A percentile compares a stretch with the other conserved stretches of the same genome.
phyloP scores from a whole-genome alignment of 2,797 vertebrate species.

The Brachyalestes nurse region DNA sequence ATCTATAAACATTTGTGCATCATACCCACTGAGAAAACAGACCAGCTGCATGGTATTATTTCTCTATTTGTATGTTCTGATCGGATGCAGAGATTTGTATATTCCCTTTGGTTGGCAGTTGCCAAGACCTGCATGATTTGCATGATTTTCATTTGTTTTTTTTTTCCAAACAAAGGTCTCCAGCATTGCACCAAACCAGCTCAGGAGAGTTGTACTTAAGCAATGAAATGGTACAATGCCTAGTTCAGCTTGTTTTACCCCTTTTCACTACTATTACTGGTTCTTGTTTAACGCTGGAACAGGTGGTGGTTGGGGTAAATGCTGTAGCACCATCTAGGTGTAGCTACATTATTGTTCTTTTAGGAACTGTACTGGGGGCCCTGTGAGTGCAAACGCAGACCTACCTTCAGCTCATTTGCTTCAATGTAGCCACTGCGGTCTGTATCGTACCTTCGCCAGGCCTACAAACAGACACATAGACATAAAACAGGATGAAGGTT shows the following conservation, averaged over 20 bases:
- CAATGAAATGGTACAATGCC: background rate
- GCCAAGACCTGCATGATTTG: constrained; percentile 47
- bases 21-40: constrained; percentile 2
- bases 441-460: constrained; percentile 89
- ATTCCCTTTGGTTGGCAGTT: constrained; percentile 38
- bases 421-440: constrained; percentile 95
- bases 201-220: background rate
- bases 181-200: background rate
- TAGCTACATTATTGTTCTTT: constrained; percentile 3
- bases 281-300: background rate
- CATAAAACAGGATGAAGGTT: background rate
- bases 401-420: constrained; percentile 87
- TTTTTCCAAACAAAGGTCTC: background rate
- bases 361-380: constrained; percentile 5
- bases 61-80: constrained; percentile 37
- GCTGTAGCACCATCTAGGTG: background rate
- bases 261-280: background rate
- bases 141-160: constrained; percentile 41
- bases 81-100: constrained; percentile 53
- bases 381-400: constrained; percentile 74
- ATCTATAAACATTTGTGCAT: background rate
- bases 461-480: constrained; percentile 81
- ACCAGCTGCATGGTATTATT: constrained; percentile 25
- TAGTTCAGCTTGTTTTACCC: background rate
- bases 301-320: background rate